Base-by-base conservation (phyloP, 2,113 vertebrate genomes). In the Melanerpes formicivorus region DNA sequence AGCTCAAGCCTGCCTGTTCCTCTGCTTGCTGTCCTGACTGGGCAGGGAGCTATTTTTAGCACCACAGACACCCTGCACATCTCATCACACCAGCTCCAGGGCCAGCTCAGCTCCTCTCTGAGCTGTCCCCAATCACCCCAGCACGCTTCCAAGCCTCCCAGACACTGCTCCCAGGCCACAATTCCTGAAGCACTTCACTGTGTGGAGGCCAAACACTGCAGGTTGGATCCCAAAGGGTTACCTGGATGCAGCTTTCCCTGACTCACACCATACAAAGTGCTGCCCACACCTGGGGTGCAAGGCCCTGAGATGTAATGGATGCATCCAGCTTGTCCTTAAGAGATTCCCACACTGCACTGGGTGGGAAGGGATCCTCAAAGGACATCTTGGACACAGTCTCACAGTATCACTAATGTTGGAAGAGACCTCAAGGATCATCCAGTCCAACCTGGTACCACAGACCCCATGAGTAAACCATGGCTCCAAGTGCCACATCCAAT, bases 201-300 rank as follows among this genome's bases (percentile, higher is more conserved):
- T 2, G 1, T 1, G 0, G 19, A 44, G 7, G 11, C 5, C 32
- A 40, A 34, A 27, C 3, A 5, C 1, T 14, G 7, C 15, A 12
- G 11, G 15, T 15, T 42, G 5, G 2, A 16, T 13, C 16, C 44
- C 19, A 55, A 44, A 80, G 58, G 4, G 5, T 62, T 16, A 6
- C 23, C 78, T 19, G 56, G 10, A 2, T 7, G 2, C 17, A 14
- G 3, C 5, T 78, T 50, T 18, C 22, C 17, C 32, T 14, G 17
- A 3, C 10, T 63, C 11, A 27, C 5, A 11, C 2, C 1, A 0
- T 3, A 1, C 5, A 25, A 21, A 34, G 22, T 3, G 3, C 10
- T 6, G 4, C 0, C 9, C 54, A 29, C 8, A 16, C 9, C 12
- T 13, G 7, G 17, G 18, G 3, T 19, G 25, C 48, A 37, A 32